phyloP scores from a whole-genome alignment of 2,797 vertebrate species.

The Argentina silus region DNA sequence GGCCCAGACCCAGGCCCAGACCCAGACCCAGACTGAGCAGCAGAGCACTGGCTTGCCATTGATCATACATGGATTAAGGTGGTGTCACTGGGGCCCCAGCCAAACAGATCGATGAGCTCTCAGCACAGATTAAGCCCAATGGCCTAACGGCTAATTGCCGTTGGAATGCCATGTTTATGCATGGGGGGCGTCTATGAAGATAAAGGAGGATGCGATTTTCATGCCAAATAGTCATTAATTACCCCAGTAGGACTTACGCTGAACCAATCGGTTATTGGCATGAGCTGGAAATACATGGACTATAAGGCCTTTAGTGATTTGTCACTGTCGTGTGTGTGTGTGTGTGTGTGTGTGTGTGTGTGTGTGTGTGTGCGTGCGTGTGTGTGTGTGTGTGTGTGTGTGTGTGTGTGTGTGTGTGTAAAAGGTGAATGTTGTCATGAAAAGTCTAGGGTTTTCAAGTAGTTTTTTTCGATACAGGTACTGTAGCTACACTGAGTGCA shows the following conservation, averaged over 20 bases:
- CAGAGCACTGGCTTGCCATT: neutral
- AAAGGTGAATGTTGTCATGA: too few relatives aligned
- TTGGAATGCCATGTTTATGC: neutral
- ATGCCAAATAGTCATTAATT: neutral
- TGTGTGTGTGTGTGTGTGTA: too few relatives aligned
- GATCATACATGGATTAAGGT: conserved; percentile 6
- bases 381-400: too few relatives aligned
- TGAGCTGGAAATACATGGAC: neutral
- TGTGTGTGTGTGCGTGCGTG: too few relatives aligned
- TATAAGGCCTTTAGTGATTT: neutral
- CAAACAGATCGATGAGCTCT: conserved; percentile 3
- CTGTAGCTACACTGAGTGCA: too few relatives aligned
- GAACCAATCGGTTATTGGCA: neutral
- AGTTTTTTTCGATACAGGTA: too few relatives aligned
- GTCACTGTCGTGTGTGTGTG: too few relatives aligned
- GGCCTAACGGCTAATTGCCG: neutral
- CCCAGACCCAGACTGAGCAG: neutral
- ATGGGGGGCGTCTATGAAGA: neutral
- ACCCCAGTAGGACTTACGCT: neutral
- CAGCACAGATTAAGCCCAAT: neutral
- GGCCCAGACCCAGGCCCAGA: too few relatives aligned
- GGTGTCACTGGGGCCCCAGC: neutral
- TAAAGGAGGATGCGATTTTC: neutral
- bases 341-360: too few relatives aligned
- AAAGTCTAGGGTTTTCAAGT: too few relatives aligned